Evolutionary conservation across 2,113 vertebrate genomes (phyloP).

Genomic region (Triplophysa siluroides): DNA sequence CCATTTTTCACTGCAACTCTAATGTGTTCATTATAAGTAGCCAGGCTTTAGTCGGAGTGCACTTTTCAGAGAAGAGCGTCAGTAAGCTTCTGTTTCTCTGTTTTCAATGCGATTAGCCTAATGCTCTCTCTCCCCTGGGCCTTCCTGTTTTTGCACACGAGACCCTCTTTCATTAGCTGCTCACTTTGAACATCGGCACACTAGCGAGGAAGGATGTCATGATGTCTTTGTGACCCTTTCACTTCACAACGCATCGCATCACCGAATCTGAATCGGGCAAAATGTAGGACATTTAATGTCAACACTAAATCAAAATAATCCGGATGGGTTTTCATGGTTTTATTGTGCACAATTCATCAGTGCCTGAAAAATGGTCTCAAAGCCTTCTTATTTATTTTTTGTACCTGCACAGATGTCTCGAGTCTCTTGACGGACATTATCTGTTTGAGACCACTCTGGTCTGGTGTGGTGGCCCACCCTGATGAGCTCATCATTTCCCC

Average conservation of each 20-base stretch:
- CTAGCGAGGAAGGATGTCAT: neutral
- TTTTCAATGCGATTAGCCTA: conserved; percentile 33
- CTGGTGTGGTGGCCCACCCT: neutral
- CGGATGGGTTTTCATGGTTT: too few relatives aligned
- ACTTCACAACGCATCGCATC: too few relatives aligned
- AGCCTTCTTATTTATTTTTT: too few relatives aligned
- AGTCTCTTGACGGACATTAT: conserved; percentile 3
- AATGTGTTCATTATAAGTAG: conserved; percentile 49
- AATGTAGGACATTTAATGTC: too few relatives aligned
- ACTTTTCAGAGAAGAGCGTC: conserved; percentile 11
- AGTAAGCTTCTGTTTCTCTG: conserved; percentile 13
- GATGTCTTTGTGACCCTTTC: neutral
- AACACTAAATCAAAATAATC: too few relatives aligned
- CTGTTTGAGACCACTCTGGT: neutral
- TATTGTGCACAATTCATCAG: too few relatives aligned
- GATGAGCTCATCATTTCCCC: conserved; percentile 19
- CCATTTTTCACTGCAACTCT: conserved; percentile 36
- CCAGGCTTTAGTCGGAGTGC: conserved; percentile 41
- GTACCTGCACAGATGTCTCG: neutral
- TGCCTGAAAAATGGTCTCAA: too few relatives aligned
- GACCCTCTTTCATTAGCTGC: conserved; percentile 28
- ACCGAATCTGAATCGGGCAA: too few relatives aligned
- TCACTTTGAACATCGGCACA: conserved; percentile 3
- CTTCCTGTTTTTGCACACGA: conserved; percentile 30
- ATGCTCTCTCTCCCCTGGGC: conserved; percentile 33